Conservation (phyloP, 1,140 invertebrate genomes). For the Pectinophora gossypiella region DNA sequence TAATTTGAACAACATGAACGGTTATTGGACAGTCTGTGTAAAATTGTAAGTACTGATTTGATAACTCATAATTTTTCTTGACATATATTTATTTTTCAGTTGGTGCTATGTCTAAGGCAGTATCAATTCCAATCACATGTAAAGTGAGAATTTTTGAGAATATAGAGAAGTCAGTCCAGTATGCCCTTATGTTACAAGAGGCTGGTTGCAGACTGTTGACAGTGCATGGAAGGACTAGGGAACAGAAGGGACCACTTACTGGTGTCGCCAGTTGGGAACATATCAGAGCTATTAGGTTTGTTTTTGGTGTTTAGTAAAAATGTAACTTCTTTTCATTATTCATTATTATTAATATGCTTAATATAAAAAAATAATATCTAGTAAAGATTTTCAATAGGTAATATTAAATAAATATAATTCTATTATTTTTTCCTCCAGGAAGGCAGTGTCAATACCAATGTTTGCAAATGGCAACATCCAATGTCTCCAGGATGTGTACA, state of each 20-base stretch:
- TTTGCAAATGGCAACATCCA: slow-evolving; percentile 99
- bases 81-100: slow-evolving; percentile 75
- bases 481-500: slow-evolving; percentile 89
- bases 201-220: slow-evolving; percentile 95
- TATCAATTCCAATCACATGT: slow-evolving; percentile 93
- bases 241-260: slow-evolving; percentile 96
- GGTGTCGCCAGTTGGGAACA: slow-evolving; percentile 96
- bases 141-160: slow-evolving; percentile 96
- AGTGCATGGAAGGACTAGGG: slow-evolving; percentile 96
- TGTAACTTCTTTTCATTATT: too few species aligned
- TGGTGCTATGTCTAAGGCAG: slow-evolving; percentile 78
- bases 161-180: slow-evolving; percentile 91
- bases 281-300: slow-evolving; percentile 92
- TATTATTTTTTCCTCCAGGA: slow-evolving; percentile 74
- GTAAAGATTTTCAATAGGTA: too few species aligned
- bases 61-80: too few species aligned
- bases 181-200: slow-evolving; percentile 95
- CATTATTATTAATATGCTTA: too few species aligned
- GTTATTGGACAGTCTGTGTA: too few species aligned
- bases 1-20: too few species aligned
- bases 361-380: too few species aligned
- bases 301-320: slow-evolving; percentile 15
- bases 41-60: too few species aligned
- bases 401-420: too few species aligned
- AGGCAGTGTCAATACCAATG: slow-evolving; percentile 92